Conservation (phyloP, 2,888 invertebrate genomes). For the Folsomia manolachei region DNA sequence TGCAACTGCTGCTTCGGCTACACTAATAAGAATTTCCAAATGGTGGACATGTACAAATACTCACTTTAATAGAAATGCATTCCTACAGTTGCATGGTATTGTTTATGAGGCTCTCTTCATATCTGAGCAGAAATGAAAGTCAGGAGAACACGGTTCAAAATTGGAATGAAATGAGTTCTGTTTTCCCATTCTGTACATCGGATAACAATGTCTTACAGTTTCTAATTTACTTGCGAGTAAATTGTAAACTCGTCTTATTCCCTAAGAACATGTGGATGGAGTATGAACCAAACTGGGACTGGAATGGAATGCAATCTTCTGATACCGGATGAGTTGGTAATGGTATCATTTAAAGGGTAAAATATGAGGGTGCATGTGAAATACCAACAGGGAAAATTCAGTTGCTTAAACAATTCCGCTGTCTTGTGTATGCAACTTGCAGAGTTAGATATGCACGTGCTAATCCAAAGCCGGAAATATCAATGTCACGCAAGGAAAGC, state of each 20-base stretch:
- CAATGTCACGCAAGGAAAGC: slow-evolving; percentile 4
- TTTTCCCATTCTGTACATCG: neutral
- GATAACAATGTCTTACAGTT: neutral
- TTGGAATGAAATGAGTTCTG: neutral
- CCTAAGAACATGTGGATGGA: neutral
- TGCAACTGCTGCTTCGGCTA: too few species aligned
- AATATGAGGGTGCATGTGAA: neutral
- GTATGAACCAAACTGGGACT: neutral
- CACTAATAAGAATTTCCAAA: too few species aligned
- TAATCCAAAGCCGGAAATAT: neutral
- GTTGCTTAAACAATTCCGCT: too few species aligned
- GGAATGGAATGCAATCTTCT: slow-evolving; percentile 6
- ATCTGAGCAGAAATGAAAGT: neutral
- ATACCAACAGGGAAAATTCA: neutral
- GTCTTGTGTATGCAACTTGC: too few species aligned
- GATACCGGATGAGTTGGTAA: slow-evolving; percentile 1
- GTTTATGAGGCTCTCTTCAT: neutral
- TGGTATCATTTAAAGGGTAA: slow-evolving; percentile 3
- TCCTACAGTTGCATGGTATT: neutral
- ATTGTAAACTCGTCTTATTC: neutral
- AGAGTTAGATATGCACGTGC: neutral
- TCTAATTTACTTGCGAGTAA: neutral
- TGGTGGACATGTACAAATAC: too few species aligned
- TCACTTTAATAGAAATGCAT: neutral
- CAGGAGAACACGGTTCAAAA: neutral